A percentile compares a stretch with the other conserved stretches of the same genome.
Conservation (phyloP, 2,888 invertebrate species). For the Lochmaea capreae region DNA sequence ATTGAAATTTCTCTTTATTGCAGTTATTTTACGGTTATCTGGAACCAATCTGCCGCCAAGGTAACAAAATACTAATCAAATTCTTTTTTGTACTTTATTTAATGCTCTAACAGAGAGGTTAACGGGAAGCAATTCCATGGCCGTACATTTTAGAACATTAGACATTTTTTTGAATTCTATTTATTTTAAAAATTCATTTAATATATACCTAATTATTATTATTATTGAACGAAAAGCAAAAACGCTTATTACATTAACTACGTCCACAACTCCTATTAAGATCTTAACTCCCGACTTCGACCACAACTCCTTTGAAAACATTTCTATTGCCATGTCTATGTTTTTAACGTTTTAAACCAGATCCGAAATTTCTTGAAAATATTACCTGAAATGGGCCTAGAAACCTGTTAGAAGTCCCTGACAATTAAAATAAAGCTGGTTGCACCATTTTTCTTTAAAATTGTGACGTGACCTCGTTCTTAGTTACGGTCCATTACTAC, state of each 20-base stretch:
- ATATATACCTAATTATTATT: too few species aligned
- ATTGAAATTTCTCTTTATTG: conserved; percentile 32
- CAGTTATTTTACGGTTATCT: conserved; percentile 34
- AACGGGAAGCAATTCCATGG: conserved; percentile 18
- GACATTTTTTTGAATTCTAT: too few species aligned
- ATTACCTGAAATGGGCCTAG: conserved; percentile 32
- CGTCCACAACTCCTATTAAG: too few species aligned
- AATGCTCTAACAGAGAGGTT: conserved; percentile 20
- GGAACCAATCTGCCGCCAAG: conserved; percentile 32
- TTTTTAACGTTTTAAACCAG: not conserved
- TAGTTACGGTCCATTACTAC: not conserved
- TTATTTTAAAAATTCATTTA: too few species aligned
- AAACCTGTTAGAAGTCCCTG: conserved; percentile 8
- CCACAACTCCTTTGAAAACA: not conserved
- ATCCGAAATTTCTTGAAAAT: conserved; percentile 16
- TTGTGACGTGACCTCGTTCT: conserved; percentile 7
- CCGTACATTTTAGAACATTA: not conserved
- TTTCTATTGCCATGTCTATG: not conserved
- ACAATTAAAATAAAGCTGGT: conserved; percentile 18
- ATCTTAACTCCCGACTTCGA: too few species aligned
- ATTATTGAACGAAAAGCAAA: too few species aligned
- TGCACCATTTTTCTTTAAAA: conserved; percentile 15
- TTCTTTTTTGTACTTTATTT: conserved; percentile 17
- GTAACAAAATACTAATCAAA: conserved; percentile 31
- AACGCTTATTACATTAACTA: too few species aligned